Conservation (phyloP, 2,113 vertebrate genomes). For the Lynx canadensis region DNA sequence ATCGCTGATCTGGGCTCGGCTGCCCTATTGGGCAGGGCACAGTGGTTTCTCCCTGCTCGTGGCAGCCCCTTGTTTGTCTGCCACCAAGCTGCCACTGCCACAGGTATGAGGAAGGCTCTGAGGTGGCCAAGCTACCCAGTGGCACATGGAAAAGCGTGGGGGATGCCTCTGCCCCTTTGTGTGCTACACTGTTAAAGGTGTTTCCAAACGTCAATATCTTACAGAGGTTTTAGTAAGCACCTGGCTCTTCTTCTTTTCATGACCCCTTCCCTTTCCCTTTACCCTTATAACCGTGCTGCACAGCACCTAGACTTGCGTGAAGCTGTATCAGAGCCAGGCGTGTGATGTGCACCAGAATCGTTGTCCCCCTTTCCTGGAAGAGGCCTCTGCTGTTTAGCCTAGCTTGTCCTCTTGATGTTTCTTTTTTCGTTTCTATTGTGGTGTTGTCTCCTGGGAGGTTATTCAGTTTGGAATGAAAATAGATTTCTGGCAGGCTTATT, state of each 20-base stretch:
- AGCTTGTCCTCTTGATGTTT: not conserved
- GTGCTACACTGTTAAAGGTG: not conserved
- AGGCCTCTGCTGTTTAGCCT: not conserved
- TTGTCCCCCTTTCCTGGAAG: not conserved
- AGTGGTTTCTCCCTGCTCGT: not conserved
- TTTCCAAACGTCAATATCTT: not conserved
- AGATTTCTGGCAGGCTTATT: not conserved
- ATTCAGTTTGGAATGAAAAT: conserved; percentile 5
- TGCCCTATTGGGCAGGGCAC: not conserved
- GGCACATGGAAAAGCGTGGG: not conserved
- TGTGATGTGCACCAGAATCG: not conserved
- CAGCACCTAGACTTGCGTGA: not conserved
- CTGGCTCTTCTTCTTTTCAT: not conserved
- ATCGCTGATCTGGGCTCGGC: not conserved
- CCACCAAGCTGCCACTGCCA: not conserved
- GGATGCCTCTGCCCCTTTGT: no score
- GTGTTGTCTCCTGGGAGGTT: not conserved
- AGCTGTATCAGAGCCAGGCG: not conserved
- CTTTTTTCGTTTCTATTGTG: not conserved
- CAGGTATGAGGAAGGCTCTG: not conserved
- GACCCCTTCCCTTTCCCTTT: not conserved
- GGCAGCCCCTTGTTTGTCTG: not conserved
- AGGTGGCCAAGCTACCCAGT: not conserved
- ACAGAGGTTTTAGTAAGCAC: not conserved
- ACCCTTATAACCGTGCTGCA: not conserved